phyloP scores from a whole-genome alignment of 2,888 invertebrate genomes.

The Empis livida region DNA sequence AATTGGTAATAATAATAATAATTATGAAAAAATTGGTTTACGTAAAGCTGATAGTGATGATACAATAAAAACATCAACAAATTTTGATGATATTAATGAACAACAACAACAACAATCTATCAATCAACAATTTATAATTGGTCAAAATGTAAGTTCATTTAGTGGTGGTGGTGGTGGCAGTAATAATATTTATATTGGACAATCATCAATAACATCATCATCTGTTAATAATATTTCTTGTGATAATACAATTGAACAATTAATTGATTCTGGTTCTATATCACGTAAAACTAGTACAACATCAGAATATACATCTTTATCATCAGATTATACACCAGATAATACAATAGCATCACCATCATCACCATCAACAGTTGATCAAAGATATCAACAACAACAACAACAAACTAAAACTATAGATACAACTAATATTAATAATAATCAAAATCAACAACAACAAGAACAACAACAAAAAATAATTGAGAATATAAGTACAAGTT shows the following conservation, averaged over 20 bases:
- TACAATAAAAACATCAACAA: conserved; percentile 5
- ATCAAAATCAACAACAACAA: not conserved
- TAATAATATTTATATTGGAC: not conserved
- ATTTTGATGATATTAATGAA: conserved; percentile 2
- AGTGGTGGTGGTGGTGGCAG: not conserved
- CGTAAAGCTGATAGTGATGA: conserved; percentile 10
- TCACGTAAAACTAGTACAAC: conserved; percentile 46
- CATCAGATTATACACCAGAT: conserved; percentile 42
- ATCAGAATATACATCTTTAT: conserved; percentile 36
- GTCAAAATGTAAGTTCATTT: not conserved
- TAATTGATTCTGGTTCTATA: conserved; percentile 26
- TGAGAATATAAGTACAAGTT: not conserved
- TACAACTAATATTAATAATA: not conserved
- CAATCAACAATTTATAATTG: not conserved
- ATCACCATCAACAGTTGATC: conserved; percentile 16
- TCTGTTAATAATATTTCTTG: not conserved
- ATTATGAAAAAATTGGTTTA: not conserved
- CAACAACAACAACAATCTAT: not conserved
- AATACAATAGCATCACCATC: conserved; percentile 34
- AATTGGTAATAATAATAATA: not conserved
- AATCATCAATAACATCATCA: not conserved
- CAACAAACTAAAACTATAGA: not conserved
- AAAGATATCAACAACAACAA: conserved; percentile 5
- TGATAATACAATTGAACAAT: not conserved
- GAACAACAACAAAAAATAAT: not conserved